phyloP scores from a whole-genome alignment of 2,888 invertebrate species.

The Sesamia inferens region DNA sequence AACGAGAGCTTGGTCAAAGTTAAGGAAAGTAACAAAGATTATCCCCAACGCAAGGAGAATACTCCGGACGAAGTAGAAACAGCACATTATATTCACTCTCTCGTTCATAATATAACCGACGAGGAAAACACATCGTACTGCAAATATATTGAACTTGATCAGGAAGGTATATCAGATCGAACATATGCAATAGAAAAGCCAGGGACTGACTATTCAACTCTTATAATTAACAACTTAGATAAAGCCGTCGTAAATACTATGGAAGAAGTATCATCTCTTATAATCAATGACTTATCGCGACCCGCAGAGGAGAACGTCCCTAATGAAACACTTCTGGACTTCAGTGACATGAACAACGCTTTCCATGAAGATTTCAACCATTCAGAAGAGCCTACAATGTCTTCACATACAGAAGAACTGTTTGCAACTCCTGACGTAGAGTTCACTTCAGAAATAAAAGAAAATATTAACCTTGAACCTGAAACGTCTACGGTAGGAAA shows the following conservation, averaged over 20 bases:
- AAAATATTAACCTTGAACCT: slow-evolving; percentile 24
- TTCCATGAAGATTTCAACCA: slow-evolving; percentile 74
- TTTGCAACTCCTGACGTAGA: slow-evolving; percentile 49
- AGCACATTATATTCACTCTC: not conserved
- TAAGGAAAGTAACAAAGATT: not conserved
- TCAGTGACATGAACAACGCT: slow-evolving; percentile 79
- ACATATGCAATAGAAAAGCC: not conserved
- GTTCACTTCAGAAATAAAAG: slow-evolving; percentile 40
- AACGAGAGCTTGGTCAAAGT: not conserved
- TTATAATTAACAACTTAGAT: slow-evolving; percentile 7
- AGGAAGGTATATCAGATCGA: slow-evolving; percentile 1
- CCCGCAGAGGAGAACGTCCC: slow-evolving; percentile 17
- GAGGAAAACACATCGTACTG: not conserved
- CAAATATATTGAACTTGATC: slow-evolving; percentile 10
- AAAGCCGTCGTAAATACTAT: not conserved
- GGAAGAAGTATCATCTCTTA: slow-evolving; percentile 1
- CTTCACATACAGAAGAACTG: slow-evolving; percentile 41
- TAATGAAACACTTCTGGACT: slow-evolving; percentile 67
- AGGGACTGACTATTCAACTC: not conserved
- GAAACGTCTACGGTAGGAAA: slow-evolving; percentile 18
- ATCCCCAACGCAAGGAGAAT: not conserved
- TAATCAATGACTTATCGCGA: slow-evolving; percentile 5
- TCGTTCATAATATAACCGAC: not conserved
- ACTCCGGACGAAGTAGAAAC: not conserved
- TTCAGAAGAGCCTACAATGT: slow-evolving; percentile 47